phyloP scores from a whole-genome alignment of 2,797 vertebrate genomes.

The Lycodopsis pacificus region DNA sequence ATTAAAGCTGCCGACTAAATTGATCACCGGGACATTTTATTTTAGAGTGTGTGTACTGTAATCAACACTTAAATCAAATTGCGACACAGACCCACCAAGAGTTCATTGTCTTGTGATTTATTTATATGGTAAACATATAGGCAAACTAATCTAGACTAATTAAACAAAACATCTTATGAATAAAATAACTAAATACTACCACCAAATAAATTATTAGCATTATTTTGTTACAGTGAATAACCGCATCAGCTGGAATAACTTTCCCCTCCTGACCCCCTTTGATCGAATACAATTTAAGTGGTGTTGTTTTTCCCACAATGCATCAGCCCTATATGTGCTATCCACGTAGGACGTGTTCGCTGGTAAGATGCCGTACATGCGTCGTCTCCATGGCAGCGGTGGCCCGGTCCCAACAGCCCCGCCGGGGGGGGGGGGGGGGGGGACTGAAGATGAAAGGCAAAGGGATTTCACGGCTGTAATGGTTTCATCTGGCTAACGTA shows the following conservation, averaged over 20 bases:
- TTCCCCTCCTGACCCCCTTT: not conserved
- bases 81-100: no score
- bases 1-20: not conserved
- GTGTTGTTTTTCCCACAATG: constrained; percentile 44
- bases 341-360: constrained; percentile 40
- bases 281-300: constrained; percentile 5
- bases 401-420: constrained; percentile 55
- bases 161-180: no score
- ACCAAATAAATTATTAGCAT: no score
- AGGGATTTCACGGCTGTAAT: constrained; percentile 53
- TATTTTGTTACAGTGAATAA: no score
- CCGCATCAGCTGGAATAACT: constrained; percentile 14
- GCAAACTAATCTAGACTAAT: no score
- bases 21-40: not conserved
- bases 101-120: no score
- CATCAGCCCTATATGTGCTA: constrained; percentile 24
- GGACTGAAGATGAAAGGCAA: constrained; percentile 54
- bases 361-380: constrained; percentile 64
- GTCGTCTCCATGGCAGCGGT: constrained; percentile 70
- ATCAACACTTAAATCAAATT: no score
- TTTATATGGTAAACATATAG: no score
- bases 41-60: not conserved
- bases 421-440: constrained; percentile 1
- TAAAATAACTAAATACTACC: no score
- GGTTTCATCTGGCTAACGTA: constrained; percentile 47